phyloP scores from a whole-genome alignment of 2,888 invertebrate species.

The Acrobasis consociella region DNA sequence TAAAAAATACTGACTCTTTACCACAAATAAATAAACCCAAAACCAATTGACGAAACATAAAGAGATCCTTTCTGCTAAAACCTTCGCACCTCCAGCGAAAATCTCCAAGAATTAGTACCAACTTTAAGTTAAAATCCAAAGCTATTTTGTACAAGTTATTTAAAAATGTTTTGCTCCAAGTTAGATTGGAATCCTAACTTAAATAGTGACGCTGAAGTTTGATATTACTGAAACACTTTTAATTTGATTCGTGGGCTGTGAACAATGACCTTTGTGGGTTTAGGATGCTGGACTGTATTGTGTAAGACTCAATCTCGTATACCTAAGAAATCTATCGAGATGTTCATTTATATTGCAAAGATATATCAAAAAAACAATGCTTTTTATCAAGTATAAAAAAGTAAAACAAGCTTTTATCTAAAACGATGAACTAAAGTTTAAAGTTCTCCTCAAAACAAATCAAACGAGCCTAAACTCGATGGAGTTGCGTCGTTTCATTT shows the following conservation, averaged over 20 bases:
- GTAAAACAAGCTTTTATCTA: too few relatives aligned
- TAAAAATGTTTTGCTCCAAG: conserved; percentile 60
- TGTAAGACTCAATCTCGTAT: background rate
- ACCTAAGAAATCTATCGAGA: background rate
- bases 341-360: too few relatives aligned
- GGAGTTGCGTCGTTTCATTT: too few relatives aligned
- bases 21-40: too few relatives aligned
- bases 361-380: too few relatives aligned
- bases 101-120: background rate
- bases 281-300: background rate
- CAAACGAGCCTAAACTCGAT: too few relatives aligned
- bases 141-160: conserved; percentile 31
- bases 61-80: background rate
- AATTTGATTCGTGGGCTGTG: conserved; percentile 42
- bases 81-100: too few relatives aligned
- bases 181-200: conserved; percentile 62
- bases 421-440: too few relatives aligned
- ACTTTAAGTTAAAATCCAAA: background rate
- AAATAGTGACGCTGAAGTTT: conserved; percentile 50
- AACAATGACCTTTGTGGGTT: background rate
- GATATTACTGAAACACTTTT: conserved; percentile 48
- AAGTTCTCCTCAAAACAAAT: too few relatives aligned
- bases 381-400: too few relatives aligned
- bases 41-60: background rate
- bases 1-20: too few relatives aligned